Base-by-base conservation (phyloP, 2,888 invertebrate genomes). In the Heliconius charithonia region DNA sequence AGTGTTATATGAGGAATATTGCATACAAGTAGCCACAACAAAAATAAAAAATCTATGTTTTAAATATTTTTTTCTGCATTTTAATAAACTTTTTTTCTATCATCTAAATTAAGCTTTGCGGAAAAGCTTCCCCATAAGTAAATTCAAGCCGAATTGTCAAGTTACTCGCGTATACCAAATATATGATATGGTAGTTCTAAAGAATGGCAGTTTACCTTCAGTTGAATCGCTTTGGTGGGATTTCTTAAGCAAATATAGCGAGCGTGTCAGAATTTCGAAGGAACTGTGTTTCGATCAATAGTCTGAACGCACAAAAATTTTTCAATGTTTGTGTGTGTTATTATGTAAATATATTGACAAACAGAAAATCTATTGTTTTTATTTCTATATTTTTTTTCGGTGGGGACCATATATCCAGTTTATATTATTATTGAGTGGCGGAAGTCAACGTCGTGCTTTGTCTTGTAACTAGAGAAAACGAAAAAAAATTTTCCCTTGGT, bases 181-280 rank as follows among this genome's bases (percentile, higher is more conserved):
- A 32, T 62, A 73, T 73, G 62, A 25, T 37, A 72, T 32, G 19
- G 62, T 16, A 63, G 41, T 76, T 41, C 56, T 22, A 10, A 77
- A 69, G 79, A 76, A 79, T 79, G 51, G 74, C 56, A 78, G 66
- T 75, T 75, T 66, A 51, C 73, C 71, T 56, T 29, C 22, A 56
- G 56, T 29, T 32, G 45, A 74, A 76, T 67, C 70, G 74, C 65
- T 79, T 79, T 77, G 77, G 67, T 71, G 69, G 77, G 79, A 77
- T 77, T 79, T 77, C 73, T 73, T 62, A 27, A 62, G 69, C 56
- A 75, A 76, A 77, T 69, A 77, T 63, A 62, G 62, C 32, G 32
- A 37, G 51, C 74, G 79, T 65, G 73, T 67, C 51, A 59, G 69
- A 71, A 67, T 79, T 79, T 76, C 62, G 67, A 67, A 73, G 45